phyloP scores from a whole-genome alignment of 1,140 invertebrate genomes.

The Helicoverpa zea region DNA sequence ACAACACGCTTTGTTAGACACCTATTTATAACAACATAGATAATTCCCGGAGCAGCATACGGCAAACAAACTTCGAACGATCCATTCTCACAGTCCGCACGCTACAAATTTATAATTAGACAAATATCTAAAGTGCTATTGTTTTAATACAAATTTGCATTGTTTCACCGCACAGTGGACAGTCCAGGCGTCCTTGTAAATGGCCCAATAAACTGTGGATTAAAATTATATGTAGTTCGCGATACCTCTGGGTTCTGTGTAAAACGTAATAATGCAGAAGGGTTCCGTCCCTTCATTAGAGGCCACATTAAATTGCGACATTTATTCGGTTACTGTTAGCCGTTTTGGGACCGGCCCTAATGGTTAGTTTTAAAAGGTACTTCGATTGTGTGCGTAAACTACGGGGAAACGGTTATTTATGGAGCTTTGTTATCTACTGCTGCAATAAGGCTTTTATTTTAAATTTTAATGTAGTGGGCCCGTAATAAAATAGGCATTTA shows the following conservation, averaged over 20 bases:
- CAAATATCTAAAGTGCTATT: slow-evolving; percentile 28
- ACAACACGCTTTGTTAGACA: too few species aligned
- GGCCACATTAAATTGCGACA: slow-evolving; percentile 58
- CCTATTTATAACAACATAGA: too few species aligned
- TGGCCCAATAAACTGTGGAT: slow-evolving; percentile 50
- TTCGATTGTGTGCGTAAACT: slow-evolving; percentile 23
- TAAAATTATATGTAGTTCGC: slow-evolving; percentile 60
- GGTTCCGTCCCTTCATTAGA: slow-evolving; percentile 59
- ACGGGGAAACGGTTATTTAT: slow-evolving; percentile 32
- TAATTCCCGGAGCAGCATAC: too few species aligned
- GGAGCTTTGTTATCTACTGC: background rate
- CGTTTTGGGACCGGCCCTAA: slow-evolving; percentile 22
- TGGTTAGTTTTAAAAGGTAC: slow-evolving; percentile 46
- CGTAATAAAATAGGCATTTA: background rate
- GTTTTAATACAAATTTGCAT: slow-evolving; percentile 7
- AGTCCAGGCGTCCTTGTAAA: background rate
- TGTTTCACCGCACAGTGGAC: slow-evolving; percentile 11
- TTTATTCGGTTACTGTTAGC: slow-evolving; percentile 51
- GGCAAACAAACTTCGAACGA: background rate
- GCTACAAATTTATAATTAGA: slow-evolving; percentile 12
- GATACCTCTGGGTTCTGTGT: slow-evolving; percentile 50
- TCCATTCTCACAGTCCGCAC: background rate
- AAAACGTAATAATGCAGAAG: slow-evolving; percentile 61
- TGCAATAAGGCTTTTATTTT: background rate
- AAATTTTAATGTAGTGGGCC: background rate